Evolutionary conservation across 2,797 vertebrate species (phyloP).

Genomic region (Toxotes lorentzi): DNA sequence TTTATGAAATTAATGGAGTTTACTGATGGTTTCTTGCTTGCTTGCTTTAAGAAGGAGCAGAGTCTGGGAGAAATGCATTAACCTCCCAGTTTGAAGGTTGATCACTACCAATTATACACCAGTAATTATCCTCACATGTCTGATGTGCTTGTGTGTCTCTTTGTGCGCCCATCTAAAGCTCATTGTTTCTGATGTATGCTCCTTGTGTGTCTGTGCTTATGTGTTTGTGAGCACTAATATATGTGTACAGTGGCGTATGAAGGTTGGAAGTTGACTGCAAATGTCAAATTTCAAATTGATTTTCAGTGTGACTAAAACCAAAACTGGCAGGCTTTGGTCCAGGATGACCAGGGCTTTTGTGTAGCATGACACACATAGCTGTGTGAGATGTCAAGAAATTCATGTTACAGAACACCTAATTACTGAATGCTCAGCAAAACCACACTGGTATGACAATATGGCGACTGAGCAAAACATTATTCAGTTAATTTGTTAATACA

Average conservation of each 20-base stretch:
- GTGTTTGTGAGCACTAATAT: background rate
- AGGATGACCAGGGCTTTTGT: constrained; percentile 14
- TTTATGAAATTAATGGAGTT: constrained; percentile 6
- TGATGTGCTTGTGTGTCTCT: constrained; percentile 10
- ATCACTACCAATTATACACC: constrained; percentile 33
- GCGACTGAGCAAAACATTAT: background rate
- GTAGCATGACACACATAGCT: background rate
- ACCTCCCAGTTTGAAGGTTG: constrained; percentile 46
- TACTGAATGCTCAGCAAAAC: background rate
- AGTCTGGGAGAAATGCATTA: constrained; percentile 46
- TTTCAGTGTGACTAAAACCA: constrained; percentile 2
- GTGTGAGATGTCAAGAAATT: background rate
- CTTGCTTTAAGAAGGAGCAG: constrained; percentile 19
- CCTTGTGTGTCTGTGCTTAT: background rate
- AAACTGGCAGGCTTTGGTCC: constrained; percentile 2
- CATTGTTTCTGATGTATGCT: constrained; percentile 15
- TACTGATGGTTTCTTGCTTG: constrained; percentile 29
- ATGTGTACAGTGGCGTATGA: constrained; percentile 3
- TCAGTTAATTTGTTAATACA: background rate
- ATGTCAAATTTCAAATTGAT: constrained; percentile 14
- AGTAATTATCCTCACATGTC: constrained; percentile 25
- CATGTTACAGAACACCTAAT: constrained; percentile 8
- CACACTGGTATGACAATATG: background rate
- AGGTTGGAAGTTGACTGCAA: background rate
- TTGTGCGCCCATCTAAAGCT: constrained; percentile 23